Conservation (phyloP, 2,113 vertebrate genomes). For the Seriola dumerili region DNA sequence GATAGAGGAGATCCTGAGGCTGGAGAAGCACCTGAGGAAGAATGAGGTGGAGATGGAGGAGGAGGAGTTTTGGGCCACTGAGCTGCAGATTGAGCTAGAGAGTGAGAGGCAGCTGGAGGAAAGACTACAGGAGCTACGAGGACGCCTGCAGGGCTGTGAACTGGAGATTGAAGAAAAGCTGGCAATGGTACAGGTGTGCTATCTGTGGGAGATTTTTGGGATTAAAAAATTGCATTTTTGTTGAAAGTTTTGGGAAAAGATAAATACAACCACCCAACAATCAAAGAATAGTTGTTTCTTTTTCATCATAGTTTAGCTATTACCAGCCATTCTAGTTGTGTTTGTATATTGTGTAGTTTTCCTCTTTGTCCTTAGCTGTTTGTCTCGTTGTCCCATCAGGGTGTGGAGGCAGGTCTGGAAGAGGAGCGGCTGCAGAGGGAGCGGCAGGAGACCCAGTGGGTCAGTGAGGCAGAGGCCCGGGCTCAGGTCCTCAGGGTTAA, state of each 20-base stretch:
- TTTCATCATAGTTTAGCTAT: not conserved
- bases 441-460: slow-evolving; percentile 90
- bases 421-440: slow-evolving; percentile 92
- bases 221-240: not conserved
- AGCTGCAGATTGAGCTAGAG: slow-evolving; percentile 96
- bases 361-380: not conserved
- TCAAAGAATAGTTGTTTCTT: not conserved
- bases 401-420: slow-evolving; percentile 91
- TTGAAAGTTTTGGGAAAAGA: not conserved
- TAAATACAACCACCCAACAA: not conserved
- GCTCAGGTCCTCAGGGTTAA: slow-evolving; percentile 91
- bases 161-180: slow-evolving; percentile 89
- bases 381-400: slow-evolving; percentile 42
- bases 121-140: slow-evolving; percentile 91
- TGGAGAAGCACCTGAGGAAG: slow-evolving; percentile 93
- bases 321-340: not conserved
- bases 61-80: slow-evolving; percentile 98
- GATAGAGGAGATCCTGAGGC: slow-evolving; percentile 90
- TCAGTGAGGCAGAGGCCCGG: slow-evolving; percentile 93
- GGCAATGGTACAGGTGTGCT: slow-evolving; percentile 87
- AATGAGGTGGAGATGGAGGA: slow-evolving; percentile 96
- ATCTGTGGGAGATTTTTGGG: slow-evolving; percentile 11
- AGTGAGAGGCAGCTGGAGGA: slow-evolving; percentile 97
- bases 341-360: not conserved
- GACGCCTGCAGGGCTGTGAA: slow-evolving; percentile 90